Evolutionary conservation across 2,113 vertebrate species (phyloP).

Genomic region (Alexandromys fortis): DNA sequence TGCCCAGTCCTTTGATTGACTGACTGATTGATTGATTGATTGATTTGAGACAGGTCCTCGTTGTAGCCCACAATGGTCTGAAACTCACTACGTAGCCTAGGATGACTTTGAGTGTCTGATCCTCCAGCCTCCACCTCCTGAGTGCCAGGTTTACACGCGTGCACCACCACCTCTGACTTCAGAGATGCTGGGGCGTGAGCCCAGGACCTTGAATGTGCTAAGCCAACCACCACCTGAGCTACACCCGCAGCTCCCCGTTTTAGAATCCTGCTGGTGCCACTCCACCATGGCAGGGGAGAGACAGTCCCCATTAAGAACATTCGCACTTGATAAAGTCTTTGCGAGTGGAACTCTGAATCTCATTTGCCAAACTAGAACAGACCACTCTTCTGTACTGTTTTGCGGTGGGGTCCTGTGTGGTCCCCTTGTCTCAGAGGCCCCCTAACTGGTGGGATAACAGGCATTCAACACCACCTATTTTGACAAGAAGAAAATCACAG

Average conservation of each 20-base stretch:
- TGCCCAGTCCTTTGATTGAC: background rate
- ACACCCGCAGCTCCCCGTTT: background rate
- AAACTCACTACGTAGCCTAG: background rate
- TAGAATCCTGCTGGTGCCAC: background rate
- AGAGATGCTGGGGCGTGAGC: background rate
- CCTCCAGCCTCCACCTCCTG: background rate
- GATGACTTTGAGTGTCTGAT: background rate
- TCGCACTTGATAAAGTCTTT: constrained; percentile 6
- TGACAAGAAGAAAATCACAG: constrained; percentile 36
- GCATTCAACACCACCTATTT: background rate
- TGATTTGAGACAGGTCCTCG: background rate
- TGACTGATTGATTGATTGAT: background rate
- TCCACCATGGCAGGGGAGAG: background rate
- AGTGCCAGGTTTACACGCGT: too few species aligned
- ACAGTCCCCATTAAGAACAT: background rate
- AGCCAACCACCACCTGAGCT: background rate
- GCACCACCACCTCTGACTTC: too few species aligned
- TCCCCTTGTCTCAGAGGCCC: background rate
- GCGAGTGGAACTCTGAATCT: constrained; percentile 1
- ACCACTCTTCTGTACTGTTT: background rate
- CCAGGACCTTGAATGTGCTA: too few species aligned
- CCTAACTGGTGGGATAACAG: background rate
- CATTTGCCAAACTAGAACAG: constrained; percentile 36
- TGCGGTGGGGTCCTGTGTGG: background rate
- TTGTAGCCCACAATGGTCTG: background rate